Base-by-base conservation (phyloP, 2,888 invertebrate species). In the Cerastoderma edule region DNA sequence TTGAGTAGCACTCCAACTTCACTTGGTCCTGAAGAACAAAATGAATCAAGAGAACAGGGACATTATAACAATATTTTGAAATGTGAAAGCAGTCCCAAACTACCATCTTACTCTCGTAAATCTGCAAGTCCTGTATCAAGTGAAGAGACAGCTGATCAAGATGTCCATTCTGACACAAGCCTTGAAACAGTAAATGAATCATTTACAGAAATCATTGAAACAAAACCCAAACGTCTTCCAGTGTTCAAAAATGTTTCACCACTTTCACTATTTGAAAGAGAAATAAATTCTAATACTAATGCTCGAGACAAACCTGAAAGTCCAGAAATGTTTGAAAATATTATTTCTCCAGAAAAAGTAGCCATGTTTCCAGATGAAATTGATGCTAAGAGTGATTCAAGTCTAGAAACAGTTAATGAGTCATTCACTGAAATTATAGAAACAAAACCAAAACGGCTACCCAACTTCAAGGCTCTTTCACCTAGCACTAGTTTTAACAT, bases 61-160 rank as follows among this genome's bases (percentile, higher is more conserved):
- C 6, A 5, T 53, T n/a, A n/a, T n/a, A n/a, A n/a, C n/a, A n/a
- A n/a, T n/a, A 28, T 75, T 27, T 30, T 74, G 24, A 77, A 65
- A 48, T 65, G 80, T 80, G 80, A 74, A 66, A 77, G 76, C 6
- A 77, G 77, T 75, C 77, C 80, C 44, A 77, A 72, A 48, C 54
- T 68, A 8, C 39, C 60, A 60, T 22, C 60, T n/a, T n/a, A n/a
- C n/a, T n/a, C n/a, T n/a, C n/a, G n/a, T n/a, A n/a, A n/a, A n/a
- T n/a, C n/a, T n/a, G n/a, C n/a, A n/a, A n/a, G n/a, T n/a, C n/a
- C n/a, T n/a, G n/a, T n/a, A n/a, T n/a, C n/a, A n/a, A n/a, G n/a
- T n/a, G n/a, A n/a, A n/a, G n/a, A n/a, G n/a, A n/a, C n/a, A n/a
- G n/a, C n/a, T n/a, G n/a, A n/a, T n/a, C n/a, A n/a, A n/a, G n/a